These are phyloP conservation scores for Otis tarda DNA, from an alignment of 2,113 vertebrate genomes.

Conservation along the genomic window DNA sequence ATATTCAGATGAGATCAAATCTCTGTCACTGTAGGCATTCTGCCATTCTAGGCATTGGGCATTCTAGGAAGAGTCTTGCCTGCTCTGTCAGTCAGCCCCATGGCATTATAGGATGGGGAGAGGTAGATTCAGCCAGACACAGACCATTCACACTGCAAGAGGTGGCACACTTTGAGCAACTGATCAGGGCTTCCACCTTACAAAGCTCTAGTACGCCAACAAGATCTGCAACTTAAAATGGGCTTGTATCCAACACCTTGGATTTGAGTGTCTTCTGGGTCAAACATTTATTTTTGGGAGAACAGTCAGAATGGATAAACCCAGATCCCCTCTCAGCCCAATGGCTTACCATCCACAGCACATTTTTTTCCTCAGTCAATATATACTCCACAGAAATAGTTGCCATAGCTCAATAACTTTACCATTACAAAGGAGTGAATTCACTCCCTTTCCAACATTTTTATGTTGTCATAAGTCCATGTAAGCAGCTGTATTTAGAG, in stretches of 20 bases:
- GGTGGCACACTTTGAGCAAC: rapidly evolving
- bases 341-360: neutral
- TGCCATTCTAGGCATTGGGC: neutral
- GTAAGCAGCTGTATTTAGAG: neutral
- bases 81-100: neutral
- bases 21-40: neutral
- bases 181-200: neutral
- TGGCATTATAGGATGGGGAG: neutral
- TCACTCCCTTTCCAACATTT: neutral
- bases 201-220: neutral
- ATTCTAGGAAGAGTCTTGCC: neutral
- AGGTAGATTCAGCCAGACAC: neutral
- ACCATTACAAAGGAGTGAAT: neutral
- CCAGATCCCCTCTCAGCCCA: neutral
- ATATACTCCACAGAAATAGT: neutral
- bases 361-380: neutral
- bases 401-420: neutral
- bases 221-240: neutral
- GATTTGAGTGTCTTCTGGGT: neutral
- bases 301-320: neutral
- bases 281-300: neutral
- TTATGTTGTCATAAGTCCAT: neutral
- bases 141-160: rapidly evolving
- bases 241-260: neutral
- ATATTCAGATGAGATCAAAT: neutral